Evolutionary conservation across 2,797 vertebrate genomes (phyloP), one percentile per base, ranked within the genome.

Genomic region (Paedocypris micromegethes): DNA sequence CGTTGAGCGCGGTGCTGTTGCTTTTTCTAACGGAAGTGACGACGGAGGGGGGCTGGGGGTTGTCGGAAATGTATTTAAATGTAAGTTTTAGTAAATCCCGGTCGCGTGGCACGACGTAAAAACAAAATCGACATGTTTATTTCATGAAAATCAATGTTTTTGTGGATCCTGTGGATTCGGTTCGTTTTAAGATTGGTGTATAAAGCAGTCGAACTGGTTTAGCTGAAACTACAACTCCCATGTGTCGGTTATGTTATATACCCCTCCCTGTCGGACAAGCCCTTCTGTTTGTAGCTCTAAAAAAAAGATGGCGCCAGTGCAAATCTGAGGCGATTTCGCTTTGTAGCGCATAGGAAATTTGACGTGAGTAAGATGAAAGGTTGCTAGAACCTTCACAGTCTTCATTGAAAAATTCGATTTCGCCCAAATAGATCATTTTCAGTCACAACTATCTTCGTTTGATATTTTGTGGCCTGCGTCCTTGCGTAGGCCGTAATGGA

Each of bases 261-360:
- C 77, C 78, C 82, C 78, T 79, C 77, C 81, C 83, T 74, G 55
- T 52, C 53, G 78, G 78, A 47, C 66, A 0, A 48, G 2, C 79
- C 78, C 77, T 76, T 77, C 83, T 86, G 85, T 87, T 85, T 85
- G 85, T 86, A 83, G 84, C 85, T 86, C 82, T 84, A 83, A 85
- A 85, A 23, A 23, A 88, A 90, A 92, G 88, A 91, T 91, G 90
- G 90, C 90, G 88, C 86, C 88, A 86, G 85, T 86, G 82, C 86
- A 86, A 90, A 89, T 80, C 80, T 75, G 82, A 85, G 83, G 71
- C 84, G 88, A 85, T 86, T 84, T 83, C 83, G 83, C 85, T 87
- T 85, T 83, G 85, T 85, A 78, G 77, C 83, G 79, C 75, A 78
- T 84, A 79, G 74, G 44, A 83, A 80, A 82, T 78, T 75, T 79